These are phyloP conservation scores for Micrasema minimum DNA, from an alignment of 1,140 invertebrate genomes.

Conservation along the genomic window DNA sequence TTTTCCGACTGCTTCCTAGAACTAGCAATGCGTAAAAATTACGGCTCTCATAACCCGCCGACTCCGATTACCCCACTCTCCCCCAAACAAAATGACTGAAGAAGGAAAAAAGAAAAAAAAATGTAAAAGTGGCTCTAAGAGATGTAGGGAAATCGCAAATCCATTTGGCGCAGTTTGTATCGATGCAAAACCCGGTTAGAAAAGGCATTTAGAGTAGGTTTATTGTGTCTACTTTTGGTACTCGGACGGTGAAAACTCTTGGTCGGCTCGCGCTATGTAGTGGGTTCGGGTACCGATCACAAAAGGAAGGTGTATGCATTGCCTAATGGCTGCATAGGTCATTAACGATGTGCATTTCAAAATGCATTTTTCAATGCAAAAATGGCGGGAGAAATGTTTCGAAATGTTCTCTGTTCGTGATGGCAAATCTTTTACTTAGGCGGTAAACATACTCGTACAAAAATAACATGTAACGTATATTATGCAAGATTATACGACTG, in stretches of 20 bases:
- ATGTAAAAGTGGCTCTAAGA: too few species aligned
- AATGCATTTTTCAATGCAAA: conserved; percentile 34
- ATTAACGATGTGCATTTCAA: conserved; percentile 18
- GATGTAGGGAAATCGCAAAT: conserved; percentile 15
- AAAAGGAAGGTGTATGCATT: conserved; percentile 25
- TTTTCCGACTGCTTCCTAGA: too few species aligned
- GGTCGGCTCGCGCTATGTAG: not conserved
- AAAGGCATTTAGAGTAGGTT: conserved; percentile 12
- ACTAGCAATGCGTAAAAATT: too few species aligned
- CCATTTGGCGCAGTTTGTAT: conserved; percentile 39
- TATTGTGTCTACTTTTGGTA: conserved; percentile 6
- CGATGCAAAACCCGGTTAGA: conserved; percentile 34
- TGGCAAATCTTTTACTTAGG: too few species aligned
- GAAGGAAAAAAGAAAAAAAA: too few species aligned
- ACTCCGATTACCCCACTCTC: too few species aligned
- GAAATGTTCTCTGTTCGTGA: too few species aligned
- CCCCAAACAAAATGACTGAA: too few species aligned
- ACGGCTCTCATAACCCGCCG: too few species aligned
- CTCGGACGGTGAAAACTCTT: not conserved
- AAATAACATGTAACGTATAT: too few species aligned
- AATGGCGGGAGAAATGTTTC: conserved; percentile 13
- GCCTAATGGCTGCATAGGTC: conserved; percentile 27
- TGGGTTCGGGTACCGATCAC: conserved; percentile 8
- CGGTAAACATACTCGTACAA: too few species aligned
- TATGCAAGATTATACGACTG: too few species aligned